phyloP scores from a whole-genome alignment of 1,140 invertebrate genomes.

The Plodia interpunctella region DNA sequence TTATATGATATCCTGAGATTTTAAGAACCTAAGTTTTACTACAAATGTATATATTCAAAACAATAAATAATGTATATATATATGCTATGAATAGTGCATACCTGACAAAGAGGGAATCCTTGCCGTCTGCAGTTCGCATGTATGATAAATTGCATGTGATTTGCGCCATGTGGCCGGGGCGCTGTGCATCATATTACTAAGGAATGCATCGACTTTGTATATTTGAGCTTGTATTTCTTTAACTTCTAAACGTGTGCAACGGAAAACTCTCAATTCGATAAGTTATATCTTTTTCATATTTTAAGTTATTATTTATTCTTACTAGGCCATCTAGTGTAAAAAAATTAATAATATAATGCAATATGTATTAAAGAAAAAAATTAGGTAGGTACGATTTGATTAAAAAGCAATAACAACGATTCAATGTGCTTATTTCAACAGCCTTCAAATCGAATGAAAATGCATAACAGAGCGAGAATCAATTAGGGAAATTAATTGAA shows the following conservation, averaged over 20 bases:
- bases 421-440: neutral
- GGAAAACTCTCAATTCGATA: too few relatives aligned
- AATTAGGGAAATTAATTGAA: conserved; percentile 28
- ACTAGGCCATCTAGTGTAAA: too few relatives aligned
- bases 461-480: neutral
- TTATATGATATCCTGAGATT: too few relatives aligned
- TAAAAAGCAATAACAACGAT: neutral
- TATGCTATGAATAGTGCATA: neutral
- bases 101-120: neutral
- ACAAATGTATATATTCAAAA: too few relatives aligned
- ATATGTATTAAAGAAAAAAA: too few relatives aligned
- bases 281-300: too few relatives aligned
- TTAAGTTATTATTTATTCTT: too few relatives aligned
- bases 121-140: neutral
- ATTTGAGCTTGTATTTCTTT: neutral
- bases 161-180: neutral
- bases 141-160: neutral
- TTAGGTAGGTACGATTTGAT: neutral
- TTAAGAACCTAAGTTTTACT: too few relatives aligned
- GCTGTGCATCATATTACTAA: neutral
- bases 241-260: too few relatives aligned
- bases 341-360: too few relatives aligned
- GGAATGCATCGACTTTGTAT: neutral
- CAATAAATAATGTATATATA: too few relatives aligned
- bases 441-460: neutral